Evolutionary conservation across 2,797 vertebrate genomes (phyloP).

Genomic region (Sternotherus odoratus): DNA sequence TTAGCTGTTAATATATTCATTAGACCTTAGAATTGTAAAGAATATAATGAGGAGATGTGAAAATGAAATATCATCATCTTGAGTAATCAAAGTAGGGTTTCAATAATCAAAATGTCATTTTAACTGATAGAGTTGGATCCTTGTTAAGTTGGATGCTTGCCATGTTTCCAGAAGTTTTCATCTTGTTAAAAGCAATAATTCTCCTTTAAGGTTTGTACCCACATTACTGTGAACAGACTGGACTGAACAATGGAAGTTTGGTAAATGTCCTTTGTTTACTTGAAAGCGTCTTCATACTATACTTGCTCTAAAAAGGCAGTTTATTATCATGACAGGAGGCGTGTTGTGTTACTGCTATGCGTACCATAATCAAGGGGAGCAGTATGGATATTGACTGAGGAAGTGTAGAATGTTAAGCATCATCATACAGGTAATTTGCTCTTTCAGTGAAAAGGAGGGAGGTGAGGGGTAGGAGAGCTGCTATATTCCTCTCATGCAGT

Average conservation of each 20-base stretch:
- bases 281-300: conserved; percentile 37
- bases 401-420: conserved; percentile 15
- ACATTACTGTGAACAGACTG: conserved; percentile 30
- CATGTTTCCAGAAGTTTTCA: conserved; percentile 72
- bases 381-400: conserved; percentile 32
- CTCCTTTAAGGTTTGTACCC: conserved; percentile 59
- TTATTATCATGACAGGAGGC: not conserved
- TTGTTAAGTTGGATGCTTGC: conserved; percentile 68
- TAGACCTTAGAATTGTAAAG: conserved; percentile 70
- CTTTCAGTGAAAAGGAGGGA: not conserved
- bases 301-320: conserved; percentile 50
- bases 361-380: conserved; percentile 16
- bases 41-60: conserved; percentile 75
- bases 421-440: conserved; percentile 42
- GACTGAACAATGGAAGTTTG: conserved; percentile 47
- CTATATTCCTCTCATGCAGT: not conserved
- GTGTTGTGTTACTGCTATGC: conserved; percentile 21
- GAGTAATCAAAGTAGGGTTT: conserved; percentile 71
- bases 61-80: conserved; percentile 59
- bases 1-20: conserved; percentile 73
- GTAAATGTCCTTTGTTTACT: conserved; percentile 57
- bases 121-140: conserved; percentile 66
- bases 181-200: conserved; percentile 79
- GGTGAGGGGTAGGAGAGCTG: not conserved
- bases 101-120: conserved; percentile 70